Evolutionary conservation across 2,888 invertebrate species (phyloP).

Genomic region (Mimas tiliae): DNA sequence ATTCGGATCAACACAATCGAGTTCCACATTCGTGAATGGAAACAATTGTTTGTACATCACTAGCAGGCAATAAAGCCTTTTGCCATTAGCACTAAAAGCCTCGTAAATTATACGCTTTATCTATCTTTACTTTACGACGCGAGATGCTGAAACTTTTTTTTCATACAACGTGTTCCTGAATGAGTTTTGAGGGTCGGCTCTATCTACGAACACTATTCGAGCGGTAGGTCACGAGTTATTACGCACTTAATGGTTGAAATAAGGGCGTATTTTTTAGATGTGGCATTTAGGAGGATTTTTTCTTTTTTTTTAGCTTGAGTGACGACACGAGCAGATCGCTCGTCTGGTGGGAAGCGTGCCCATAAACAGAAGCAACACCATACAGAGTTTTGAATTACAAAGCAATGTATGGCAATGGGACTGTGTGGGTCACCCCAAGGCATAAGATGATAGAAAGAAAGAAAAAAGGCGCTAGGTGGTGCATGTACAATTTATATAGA

Average conservation of each 20-base stretch:
- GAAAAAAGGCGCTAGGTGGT: too few species aligned
- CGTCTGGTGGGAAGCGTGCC: too few species aligned
- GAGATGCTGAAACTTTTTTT: constrained; percentile 34
- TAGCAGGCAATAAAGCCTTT: constrained; percentile 59
- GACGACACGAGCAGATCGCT: too few species aligned
- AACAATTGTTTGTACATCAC: constrained; percentile 25
- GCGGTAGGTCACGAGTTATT: constrained; percentile 22
- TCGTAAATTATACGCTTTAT: constrained; percentile 69
- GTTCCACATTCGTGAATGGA: neutral
- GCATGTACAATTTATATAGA: too few species aligned
- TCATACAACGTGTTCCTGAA: constrained; percentile 31
- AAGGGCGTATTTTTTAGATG: neutral
- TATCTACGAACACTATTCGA: constrained; percentile 25
- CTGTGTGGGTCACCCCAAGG: too few species aligned
- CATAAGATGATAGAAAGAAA: too few species aligned
- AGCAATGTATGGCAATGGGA: too few species aligned
- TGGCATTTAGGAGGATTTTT: too few species aligned
- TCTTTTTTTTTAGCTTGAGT: too few species aligned
- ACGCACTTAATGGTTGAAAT: constrained; percentile 18
- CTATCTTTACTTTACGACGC: constrained; percentile 47
- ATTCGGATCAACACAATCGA: neutral
- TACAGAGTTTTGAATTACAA: too few species aligned
- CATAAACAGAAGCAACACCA: too few species aligned
- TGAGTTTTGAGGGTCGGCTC: constrained; percentile 22
- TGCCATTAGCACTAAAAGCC: constrained; percentile 66